phyloP scores from a whole-genome alignment of 2,113 vertebrate species.

The Brachypodius melanocephalos region DNA sequence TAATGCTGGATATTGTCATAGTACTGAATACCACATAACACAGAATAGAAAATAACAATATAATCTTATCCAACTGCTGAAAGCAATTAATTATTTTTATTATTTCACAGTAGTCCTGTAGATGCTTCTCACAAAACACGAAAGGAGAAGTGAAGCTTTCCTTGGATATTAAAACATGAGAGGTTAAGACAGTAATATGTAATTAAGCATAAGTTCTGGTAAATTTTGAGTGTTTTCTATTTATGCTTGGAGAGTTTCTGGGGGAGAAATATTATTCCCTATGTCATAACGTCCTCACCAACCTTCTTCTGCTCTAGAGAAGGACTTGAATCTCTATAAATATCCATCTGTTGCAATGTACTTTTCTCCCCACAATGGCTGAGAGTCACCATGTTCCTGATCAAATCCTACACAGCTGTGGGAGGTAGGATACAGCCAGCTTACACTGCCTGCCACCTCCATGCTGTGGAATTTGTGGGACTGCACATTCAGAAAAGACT shows the following conservation, averaged over 20 bases:
- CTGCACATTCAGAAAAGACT: not conserved
- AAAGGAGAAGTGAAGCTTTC: not conserved
- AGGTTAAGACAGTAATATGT: not conserved
- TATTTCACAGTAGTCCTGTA: not conserved
- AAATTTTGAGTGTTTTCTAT: not conserved
- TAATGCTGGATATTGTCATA: not conserved
- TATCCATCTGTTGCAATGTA: not conserved
- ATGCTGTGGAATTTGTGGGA: not conserved
- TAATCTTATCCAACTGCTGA: not conserved
- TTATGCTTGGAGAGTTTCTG: not conserved
- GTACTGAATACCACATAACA: not conserved
- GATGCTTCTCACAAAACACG: not conserved
- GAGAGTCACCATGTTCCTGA: not conserved
- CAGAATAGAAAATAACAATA: not conserved
- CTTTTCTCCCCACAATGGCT: not conserved
- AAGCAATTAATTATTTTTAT: not conserved
- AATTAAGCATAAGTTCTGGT: not conserved
- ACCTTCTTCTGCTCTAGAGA: not conserved
- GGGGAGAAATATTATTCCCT: not conserved
- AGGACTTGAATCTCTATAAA: not conserved
- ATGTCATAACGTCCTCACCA: accelerated
- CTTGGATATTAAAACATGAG: not conserved
- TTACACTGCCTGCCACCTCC: not conserved
- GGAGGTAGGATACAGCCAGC: not conserved
- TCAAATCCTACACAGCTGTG: not conserved